Conservation (phyloP, 2,113 vertebrate species). For the Spea multiplicata region DNA sequence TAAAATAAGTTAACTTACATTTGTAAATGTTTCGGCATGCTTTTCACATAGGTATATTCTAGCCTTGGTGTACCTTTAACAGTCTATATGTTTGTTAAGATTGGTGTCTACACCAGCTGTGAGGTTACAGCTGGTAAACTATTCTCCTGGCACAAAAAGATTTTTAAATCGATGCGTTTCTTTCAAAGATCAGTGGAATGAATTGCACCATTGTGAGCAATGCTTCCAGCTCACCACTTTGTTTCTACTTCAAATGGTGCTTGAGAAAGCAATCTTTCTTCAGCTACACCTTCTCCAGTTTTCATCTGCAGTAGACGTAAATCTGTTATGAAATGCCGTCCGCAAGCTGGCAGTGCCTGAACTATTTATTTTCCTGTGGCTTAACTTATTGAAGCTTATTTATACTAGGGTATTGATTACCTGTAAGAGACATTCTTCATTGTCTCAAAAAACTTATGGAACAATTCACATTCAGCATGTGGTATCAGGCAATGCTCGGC, state of each 20-base stretch:
- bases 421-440: slow-evolving; percentile 26
- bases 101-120: not conserved
- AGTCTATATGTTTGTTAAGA: too few relatives aligned
- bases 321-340: slow-evolving; percentile 33
- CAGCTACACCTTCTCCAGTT: not conserved
- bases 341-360: slow-evolving; percentile 13
- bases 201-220: slow-evolving; percentile 27
- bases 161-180: not conserved
- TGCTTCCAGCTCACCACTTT: slow-evolving; percentile 14
- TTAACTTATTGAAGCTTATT: slow-evolving; percentile 42
- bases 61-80: too few relatives aligned
- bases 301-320: slow-evolving; percentile 5
- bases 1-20: too few relatives aligned
- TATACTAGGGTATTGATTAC: slow-evolving; percentile 39
- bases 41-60: too few relatives aligned
- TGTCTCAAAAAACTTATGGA: slow-evolving; percentile 33
- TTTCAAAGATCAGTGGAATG: slow-evolving; percentile 22
- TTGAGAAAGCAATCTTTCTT: slow-evolving; percentile 32
- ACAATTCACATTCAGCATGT: slow-evolving; percentile 19
- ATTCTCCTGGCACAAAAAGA: not conserved
- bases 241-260: slow-evolving; percentile 19
- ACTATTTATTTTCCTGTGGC: slow-evolving; percentile 38
- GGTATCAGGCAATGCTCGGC: not conserved
- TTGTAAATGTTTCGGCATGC: too few relatives aligned
- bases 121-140: not conserved